Evolutionary conservation across 2,113 vertebrate genomes (phyloP), one percentile per base, ranked within the genome.

Genomic region (Ctenodactylus gundi): DNA sequence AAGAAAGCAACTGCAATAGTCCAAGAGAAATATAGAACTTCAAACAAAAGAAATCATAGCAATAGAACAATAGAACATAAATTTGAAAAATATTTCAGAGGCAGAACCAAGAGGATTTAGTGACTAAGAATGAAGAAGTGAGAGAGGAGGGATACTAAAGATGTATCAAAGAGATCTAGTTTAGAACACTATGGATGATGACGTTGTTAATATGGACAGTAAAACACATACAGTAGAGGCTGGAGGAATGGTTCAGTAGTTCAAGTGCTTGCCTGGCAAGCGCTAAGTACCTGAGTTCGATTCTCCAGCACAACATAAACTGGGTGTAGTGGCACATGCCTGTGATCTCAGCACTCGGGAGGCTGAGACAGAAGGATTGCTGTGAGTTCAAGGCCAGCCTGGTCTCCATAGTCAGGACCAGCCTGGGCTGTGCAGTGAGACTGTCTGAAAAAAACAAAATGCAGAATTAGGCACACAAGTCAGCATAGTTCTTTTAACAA

Each of bases 401-500:
- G n/a, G n/a, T n/a, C n/a, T n/a, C n/a, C n/a, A n/a, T n/a, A n/a
- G n/a, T n/a, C n/a, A n/a, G n/a, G n/a, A n/a, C n/a, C n/a, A n/a
- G n/a, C n/a, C n/a, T n/a, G n/a, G n/a, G n/a, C n/a, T n/a, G n/a
- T n/a, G n/a, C n/a, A n/a, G n/a, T n/a, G n/a, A n/a, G n/a, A n/a
- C n/a, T n/a, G n/a, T n/a, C n/a, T n/a, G n/a, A n/a, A n/a, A n/a
- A n/a, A n/a, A n/a, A n/a, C n/a, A n/a, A n/a, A n/a, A n/a, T n/a
- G n/a, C n/a, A 53, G 55, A 21, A 73, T 36, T 65, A 57, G 34
- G 44, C n/a, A 17, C 4, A 18, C 90, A 94, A 95, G 78, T 92
- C 85, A 85, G 49, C 68, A 21, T 62, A 90, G 25, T 64, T 85
- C 41, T 83, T 75, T 68, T 85, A 82, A 73, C 44, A 96, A 93